Evolutionary conservation across 2,113 vertebrate species (phyloP), one percentile per base, ranked within the genome.

Genomic region (Echinops telfairi): DNA sequence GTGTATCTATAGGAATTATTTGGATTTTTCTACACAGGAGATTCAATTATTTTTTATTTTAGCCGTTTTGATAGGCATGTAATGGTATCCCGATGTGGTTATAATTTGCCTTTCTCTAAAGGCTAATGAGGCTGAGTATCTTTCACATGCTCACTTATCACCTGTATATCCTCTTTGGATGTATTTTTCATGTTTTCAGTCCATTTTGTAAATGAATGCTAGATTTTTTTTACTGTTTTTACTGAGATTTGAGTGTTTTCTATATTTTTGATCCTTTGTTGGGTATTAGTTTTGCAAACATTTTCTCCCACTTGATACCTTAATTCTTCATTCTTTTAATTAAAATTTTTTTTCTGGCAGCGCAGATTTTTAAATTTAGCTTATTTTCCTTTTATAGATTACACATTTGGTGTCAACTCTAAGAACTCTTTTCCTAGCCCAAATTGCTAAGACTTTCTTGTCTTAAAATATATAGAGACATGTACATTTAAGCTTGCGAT

Each of bases 191-290:
- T 31, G 23, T 47, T 20, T 88, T 76, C 73, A 68, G 25, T 60
- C 33, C 6, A 83, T 43, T 88, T 88, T 82, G 25, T 88, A 66
- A 87, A 83, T 90, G 57, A 31, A 83, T 75, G 33, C 86, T 89
- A 76, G 64, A 14, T 10, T 6, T 78, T 64, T 62, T 77, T 71
- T 9, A 73, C 25, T 87, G 9, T 43, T n/a, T n/a, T n/a, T n/a
- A n/a, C n/a, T 90, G 77, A 83, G 27, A 66, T 75, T 57, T 36
- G 19, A 40, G 27, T 53, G 43, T 68, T 81, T 70, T 6, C 11
- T 27, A 40, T 31, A 31, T 33, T 95, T 62, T 71, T 62, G 60
- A 64, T 33, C 86, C 22, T 29, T 78, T 58, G 25, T 77, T 6
- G 57, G 47, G 73, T 14, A 38, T 73, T 23, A 29, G 4, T 33